Evolutionary conservation across 1,140 invertebrate genomes (phyloP), one percentile per base, ranked within the genome.

Genomic region (Zophobas morio): DNA sequence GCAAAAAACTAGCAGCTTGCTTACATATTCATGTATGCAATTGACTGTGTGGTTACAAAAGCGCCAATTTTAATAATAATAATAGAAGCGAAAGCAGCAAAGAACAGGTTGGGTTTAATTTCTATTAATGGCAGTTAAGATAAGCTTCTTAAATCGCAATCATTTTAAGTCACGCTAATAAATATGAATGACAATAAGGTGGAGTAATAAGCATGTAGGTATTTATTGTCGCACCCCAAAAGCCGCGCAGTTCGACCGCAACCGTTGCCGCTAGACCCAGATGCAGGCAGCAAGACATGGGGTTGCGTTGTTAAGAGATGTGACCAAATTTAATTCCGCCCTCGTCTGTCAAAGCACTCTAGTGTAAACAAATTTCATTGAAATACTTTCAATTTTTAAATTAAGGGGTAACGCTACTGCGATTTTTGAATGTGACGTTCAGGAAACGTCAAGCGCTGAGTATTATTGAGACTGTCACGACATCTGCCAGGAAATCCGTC

Each of bases 321-420:
- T 70, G 78, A 80, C 77, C 73, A 77, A 81, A 81, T 81, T 81
- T 73, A 79, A 81, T 82, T 81, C 81, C 80, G 75, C 79, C 80
- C 78, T 76, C 77, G 75, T 74, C 77, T 79, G 77, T 79, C 78
- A 79, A 74, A 70, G 40, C 77, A 79, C 56, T 82, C 81, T 79
- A 79, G 74, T 82, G 81, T 81, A 82, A 81, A 81, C 76, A 82
- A 81, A 82, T 82, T 75, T 78, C 80, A 82, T 82, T 81, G 80
- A 82, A 82, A 79, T 80, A 81, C 60, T 82, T 82, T 80, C 77
- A 82, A 79, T 82, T 82, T 82, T 81, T 77, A 82, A 82, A 82
- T 81, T 78, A 75, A 60, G 74, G 76, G 80, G 76, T 75, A 70
- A 39, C 70, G 8, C 60, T 53, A 53, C 56, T 73, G 42, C 35